Evolutionary conservation across 2,113 vertebrate species (phyloP).

Genomic region (Tachysurus vachellii): DNA sequence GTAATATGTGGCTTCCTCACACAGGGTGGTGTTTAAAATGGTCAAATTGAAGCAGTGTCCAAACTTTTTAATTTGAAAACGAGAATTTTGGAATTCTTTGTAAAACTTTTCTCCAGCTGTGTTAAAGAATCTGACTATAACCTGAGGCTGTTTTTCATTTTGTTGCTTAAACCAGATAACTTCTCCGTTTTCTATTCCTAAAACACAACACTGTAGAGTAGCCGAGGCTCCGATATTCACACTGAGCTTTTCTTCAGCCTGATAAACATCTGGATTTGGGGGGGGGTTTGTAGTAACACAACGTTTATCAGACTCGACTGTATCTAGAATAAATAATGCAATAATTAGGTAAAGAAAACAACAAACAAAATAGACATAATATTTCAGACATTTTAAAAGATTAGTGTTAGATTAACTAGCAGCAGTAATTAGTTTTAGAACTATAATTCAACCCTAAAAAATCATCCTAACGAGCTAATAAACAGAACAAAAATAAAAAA

Average conservation of each 20-base stretch:
- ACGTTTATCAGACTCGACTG: too few species aligned
- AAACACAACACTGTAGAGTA: neutral
- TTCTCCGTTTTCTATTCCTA: too few species aligned
- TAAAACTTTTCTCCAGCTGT: neutral
- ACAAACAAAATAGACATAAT: neutral
- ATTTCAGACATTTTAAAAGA: too few species aligned
- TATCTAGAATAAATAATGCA: neutral
- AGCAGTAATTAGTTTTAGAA: too few species aligned
- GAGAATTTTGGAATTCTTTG: neutral
- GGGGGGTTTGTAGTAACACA: neutral
- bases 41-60: neutral
- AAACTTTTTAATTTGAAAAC: neutral
- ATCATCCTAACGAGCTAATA: neutral
- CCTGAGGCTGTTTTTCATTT: neutral
- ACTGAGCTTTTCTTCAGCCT: neutral
- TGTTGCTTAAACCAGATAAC: neutral
- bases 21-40: neutral
- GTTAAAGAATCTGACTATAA: neutral
- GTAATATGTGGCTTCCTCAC: neutral
- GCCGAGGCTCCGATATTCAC: neutral
- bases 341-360: neutral
- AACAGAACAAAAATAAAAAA: neutral
- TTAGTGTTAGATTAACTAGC: too few species aligned
- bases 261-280: neutral
- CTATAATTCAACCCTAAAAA: too few species aligned